phyloP scores from a whole-genome alignment of 2,113 vertebrate species.

The Donacobius atricapilla region DNA sequence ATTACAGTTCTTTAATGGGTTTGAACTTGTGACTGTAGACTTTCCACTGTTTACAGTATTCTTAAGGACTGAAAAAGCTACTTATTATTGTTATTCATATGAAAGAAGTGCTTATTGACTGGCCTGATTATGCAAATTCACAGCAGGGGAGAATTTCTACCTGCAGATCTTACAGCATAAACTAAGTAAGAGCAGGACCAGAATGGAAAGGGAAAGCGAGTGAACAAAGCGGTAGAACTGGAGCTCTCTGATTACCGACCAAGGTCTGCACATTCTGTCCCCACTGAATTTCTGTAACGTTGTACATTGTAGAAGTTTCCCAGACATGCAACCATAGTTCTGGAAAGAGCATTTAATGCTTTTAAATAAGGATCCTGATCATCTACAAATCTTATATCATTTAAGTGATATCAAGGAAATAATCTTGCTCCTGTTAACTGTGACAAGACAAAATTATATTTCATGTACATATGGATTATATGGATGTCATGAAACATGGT shows the following conservation, averaged over 20 bases:
- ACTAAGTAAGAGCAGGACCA: not conserved
- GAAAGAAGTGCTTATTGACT: not conserved
- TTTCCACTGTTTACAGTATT: not conserved
- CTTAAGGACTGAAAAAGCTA: not conserved
- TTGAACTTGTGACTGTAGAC: not conserved
- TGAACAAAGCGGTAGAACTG: not conserved
- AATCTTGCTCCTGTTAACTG: not conserved
- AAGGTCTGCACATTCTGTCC: not conserved
- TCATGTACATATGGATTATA: not conserved
- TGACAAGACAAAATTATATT: not conserved
- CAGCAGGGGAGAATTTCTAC: not conserved
- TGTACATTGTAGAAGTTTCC: not conserved
- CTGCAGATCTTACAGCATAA: not conserved
- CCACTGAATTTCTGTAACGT: not conserved
- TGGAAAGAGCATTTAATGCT: not conserved
- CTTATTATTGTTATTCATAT: conserved; percentile 6
- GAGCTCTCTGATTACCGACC: not conserved
- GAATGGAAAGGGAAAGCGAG: not conserved
- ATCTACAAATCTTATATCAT: not conserved
- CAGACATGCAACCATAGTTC: not conserved
- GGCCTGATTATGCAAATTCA: not conserved
- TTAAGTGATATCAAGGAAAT: not conserved
- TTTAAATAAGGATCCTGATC: not conserved
- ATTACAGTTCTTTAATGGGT: not conserved
- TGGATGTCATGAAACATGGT: not conserved